Base-by-base conservation (phyloP, 2,113 vertebrate species). In the Malurus melanocephalus region DNA sequence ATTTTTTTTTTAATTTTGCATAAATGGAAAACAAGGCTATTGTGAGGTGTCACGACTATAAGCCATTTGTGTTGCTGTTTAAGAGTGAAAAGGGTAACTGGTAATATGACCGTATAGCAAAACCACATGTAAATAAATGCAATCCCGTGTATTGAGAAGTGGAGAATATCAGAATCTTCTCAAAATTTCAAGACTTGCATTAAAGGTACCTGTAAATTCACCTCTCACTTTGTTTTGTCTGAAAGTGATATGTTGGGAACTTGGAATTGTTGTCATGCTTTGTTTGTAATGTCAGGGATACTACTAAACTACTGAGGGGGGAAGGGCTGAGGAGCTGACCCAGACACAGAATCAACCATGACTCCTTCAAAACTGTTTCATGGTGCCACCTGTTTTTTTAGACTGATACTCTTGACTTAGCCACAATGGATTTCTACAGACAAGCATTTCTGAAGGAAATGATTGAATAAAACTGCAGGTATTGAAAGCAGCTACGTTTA, bases 191-290 rank as follows among this genome's bases (percentile, higher is more conserved):
- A 88, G 55, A 92, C 59, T 92, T 88, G 72, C 75, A 91, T 95
- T 84, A 94, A 92, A 95, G 85, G 60, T 92, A 88, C 74, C 90
- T 87, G 84, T 62, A 90, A 80, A 83, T 43, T 93, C 40, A 24
- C 72, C 77, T 88, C 83, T 94, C 21, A 35, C 48, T 81, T 91
- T 86, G 33, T 75, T 94, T 94, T 91, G 79, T 91, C 22, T 95
- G 86, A n/a, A 91, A 68, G 21, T n/a, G 56, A 23, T 78, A 14
- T 13, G 27, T 33, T 68, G 69, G 61, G 66, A 91, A 59, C 20
- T 32, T 88, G 27, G 43, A 4, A 21, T 5, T 21, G 45, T 56
- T 55, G 9, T 43, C 28, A 5, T 22, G n/a, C 27, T 83, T 75
- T 18, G 23, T 90, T 81, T 80, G 65, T 38, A 32, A 42, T 40